phyloP scores from a whole-genome alignment of 2,113 vertebrate species.

The Puntigrus tetrazona region DNA sequence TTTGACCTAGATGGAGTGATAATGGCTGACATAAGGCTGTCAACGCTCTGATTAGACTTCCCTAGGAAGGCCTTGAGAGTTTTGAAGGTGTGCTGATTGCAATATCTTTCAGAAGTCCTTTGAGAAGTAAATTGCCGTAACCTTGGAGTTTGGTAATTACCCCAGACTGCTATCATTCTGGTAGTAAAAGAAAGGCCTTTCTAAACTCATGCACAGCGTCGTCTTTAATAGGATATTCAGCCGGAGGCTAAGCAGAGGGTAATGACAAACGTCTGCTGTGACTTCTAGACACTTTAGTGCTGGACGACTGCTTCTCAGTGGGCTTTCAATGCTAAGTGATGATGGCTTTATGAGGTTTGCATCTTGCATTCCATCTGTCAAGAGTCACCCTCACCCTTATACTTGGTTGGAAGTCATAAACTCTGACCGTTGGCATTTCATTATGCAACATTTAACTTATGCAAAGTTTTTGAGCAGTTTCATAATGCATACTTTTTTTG shows the following conservation, averaged over 20 bases:
- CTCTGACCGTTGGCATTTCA: background rate
- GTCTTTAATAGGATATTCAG: constrained; percentile 47
- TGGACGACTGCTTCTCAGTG: constrained; percentile 39
- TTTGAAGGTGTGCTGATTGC: constrained; percentile 57
- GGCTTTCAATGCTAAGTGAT: constrained; percentile 34
- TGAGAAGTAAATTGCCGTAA: constrained; percentile 50
- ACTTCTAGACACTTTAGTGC: constrained; percentile 41
- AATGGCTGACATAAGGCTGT: constrained; percentile 3
- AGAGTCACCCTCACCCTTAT: background rate
- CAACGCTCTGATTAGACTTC: constrained; percentile 36
- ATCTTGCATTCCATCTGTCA: constrained; percentile 19
- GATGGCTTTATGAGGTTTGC: constrained; percentile 36
- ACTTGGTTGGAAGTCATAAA: background rate
- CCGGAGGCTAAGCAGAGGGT: constrained; percentile 42
- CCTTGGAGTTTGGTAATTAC: constrained; percentile 55
- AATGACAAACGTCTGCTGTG: constrained; percentile 49
- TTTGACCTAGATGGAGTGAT: constrained; percentile 10
- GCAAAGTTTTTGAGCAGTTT: background rate
- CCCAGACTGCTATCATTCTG: constrained; percentile 22
- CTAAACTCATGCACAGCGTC: constrained; percentile 18
- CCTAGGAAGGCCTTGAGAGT: constrained; percentile 25
- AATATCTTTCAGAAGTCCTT: constrained; percentile 55
- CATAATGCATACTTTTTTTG: background rate
- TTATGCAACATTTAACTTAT: background rate
- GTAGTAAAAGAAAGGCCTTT: constrained; percentile 39